phyloP scores from a whole-genome alignment of 2,797 vertebrate species.

The Hephaestus fuliginosus region DNA sequence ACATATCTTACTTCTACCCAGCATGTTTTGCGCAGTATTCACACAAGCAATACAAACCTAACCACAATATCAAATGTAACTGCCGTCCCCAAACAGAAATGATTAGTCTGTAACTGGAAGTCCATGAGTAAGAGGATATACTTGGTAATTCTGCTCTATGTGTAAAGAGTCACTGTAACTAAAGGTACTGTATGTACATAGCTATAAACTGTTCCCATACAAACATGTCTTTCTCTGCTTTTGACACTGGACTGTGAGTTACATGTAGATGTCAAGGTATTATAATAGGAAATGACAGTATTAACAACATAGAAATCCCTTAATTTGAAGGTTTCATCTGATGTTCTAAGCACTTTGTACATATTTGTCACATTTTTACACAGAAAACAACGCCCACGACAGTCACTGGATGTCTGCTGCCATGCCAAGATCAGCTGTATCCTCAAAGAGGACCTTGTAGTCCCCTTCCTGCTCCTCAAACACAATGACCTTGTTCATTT shows the following conservation, averaged over 20 bases:
- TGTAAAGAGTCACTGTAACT: slow-evolving; percentile 57
- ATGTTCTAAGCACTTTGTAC: slow-evolving; percentile 1
- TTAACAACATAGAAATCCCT: slow-evolving; percentile 8
- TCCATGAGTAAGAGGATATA: slow-evolving; percentile 16
- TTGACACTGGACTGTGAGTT: slow-evolving; percentile 13
- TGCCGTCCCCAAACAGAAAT: slow-evolving; percentile 15
- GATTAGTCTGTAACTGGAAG: slow-evolving; percentile 22
- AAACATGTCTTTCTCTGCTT: slow-evolving; percentile 33
- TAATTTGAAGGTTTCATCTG: neutral
- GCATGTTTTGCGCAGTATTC: slow-evolving; percentile 26
- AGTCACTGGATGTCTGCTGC: slow-evolving; percentile 88
- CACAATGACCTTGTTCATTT: slow-evolving; percentile 84
- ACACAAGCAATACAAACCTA: slow-evolving; percentile 45
- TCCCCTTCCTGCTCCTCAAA: slow-evolving; percentile 93
- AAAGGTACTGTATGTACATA: slow-evolving; percentile 63
- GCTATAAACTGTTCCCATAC: slow-evolving; percentile 60
- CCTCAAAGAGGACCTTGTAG: slow-evolving; percentile 88
- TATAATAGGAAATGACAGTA: neutral
- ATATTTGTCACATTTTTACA: neutral
- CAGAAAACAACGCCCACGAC: neutral
- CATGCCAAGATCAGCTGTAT: slow-evolving; percentile 90
- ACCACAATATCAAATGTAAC: slow-evolving; percentile 7
- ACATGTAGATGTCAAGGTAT: neutral
- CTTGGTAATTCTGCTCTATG: slow-evolving; percentile 27
- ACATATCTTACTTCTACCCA: neutral